These are phyloP conservation scores for Megalurothrips usitatus DNA, from an alignment of 2,888 invertebrate genomes.

Conservation along the genomic window DNA sequence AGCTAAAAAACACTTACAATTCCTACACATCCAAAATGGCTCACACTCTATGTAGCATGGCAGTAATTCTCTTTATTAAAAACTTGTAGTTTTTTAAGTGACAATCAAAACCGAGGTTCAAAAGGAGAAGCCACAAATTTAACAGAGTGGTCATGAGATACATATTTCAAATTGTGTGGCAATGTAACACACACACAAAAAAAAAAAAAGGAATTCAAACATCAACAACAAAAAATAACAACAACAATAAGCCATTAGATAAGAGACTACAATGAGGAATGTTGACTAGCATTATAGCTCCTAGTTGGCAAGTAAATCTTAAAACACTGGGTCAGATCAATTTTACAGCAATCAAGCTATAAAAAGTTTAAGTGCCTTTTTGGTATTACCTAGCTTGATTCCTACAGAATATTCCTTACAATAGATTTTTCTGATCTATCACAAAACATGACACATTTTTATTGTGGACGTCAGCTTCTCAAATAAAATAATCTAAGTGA, in stretches of 20 bases:
- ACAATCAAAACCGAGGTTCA: too few species aligned
- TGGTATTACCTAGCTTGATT: slow-evolving; percentile 23
- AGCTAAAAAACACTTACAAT: too few species aligned
- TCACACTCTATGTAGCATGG: too few species aligned
- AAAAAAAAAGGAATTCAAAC: not conserved
- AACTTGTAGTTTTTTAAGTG: too few species aligned
- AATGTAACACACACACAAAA: not conserved
- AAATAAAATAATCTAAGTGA: too few species aligned
- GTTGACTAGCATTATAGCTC: slow-evolving; percentile 20
- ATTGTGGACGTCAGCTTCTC: not conserved
- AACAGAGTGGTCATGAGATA: not conserved
- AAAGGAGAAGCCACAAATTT: too few species aligned
- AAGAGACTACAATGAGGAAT: slow-evolving; percentile 20
- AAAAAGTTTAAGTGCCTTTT: not conserved
- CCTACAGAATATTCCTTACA: not conserved
- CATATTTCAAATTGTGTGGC: not conserved
- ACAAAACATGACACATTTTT: not conserved
- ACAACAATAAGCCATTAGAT: not conserved
- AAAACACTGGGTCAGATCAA: slow-evolving; percentile 24
- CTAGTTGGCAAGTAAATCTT: slow-evolving; percentile 13
- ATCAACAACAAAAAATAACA: slow-evolving; percentile 20
- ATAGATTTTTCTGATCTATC: slow-evolving; percentile 9
- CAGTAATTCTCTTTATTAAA: too few species aligned
- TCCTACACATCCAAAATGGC: too few species aligned
- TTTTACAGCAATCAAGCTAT: not conserved